Percentiles rank a stretch among this genome's conserved stretches.
phyloP scores from a whole-genome alignment of 2,888 invertebrate genomes.

The Drosophila planitibia region DNA sequence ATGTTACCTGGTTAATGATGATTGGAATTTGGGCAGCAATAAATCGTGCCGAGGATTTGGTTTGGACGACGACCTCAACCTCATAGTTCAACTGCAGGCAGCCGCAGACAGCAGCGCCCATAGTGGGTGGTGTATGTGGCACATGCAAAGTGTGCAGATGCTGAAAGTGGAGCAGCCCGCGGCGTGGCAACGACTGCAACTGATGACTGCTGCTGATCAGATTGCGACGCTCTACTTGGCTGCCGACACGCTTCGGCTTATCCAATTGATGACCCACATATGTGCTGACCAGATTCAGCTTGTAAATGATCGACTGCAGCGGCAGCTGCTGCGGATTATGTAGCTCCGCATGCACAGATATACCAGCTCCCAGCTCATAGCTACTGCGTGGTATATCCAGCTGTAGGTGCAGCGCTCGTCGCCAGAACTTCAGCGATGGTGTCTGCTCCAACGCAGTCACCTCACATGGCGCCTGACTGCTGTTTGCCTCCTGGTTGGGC shows the following conservation, averaged over 20 bases:
- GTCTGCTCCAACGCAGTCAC: conserved; percentile 56
- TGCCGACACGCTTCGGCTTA: conserved; percentile 54
- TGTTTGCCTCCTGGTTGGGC: conserved; percentile 10
- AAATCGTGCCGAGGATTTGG: conserved; percentile 53
- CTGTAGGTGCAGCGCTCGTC: conserved; percentile 69
- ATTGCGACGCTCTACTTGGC: conserved; percentile 53
- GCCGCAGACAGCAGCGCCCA: conserved; percentile 57
- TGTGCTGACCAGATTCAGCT: conserved; percentile 69
- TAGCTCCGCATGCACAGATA: conserved; percentile 74
- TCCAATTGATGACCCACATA: conserved; percentile 58
- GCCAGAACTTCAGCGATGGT: conserved; percentile 73
- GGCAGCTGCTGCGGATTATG: conserved; percentile 67
- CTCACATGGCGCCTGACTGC: conserved; percentile 39
- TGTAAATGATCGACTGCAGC: conserved; percentile 66
- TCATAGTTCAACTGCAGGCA: conserved; percentile 80
- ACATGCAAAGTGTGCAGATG: conserved; percentile 71
- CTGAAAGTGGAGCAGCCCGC: conserved; percentile 58
- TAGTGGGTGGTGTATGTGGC: conserved; percentile 67
- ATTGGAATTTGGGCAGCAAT: conserved; percentile 70
- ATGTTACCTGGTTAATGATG: conserved; percentile 53
- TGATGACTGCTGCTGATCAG: conserved; percentile 59
- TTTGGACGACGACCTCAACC: conserved; percentile 70
- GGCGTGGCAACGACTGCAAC: conserved; percentile 41
- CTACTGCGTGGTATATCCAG: conserved; percentile 70
- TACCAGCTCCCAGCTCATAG: conserved; percentile 72